Evolutionary conservation across 2,797 vertebrate species (phyloP), one percentile per base, ranked within the genome.

Genomic region (Enteromius mattozi): DNA sequence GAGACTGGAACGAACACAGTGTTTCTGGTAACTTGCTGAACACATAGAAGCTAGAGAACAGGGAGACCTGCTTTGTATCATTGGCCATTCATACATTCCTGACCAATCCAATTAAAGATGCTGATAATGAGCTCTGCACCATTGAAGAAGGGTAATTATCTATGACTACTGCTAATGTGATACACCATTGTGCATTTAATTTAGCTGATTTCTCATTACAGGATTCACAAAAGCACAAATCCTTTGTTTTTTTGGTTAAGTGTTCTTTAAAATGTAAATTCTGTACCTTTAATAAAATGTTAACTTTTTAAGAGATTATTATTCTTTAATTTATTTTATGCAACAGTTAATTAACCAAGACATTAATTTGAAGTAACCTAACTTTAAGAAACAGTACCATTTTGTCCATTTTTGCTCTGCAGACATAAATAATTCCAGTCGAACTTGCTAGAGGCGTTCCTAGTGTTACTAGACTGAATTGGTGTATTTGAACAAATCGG

Each of bases 1-100:
- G 61, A 76, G 71, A 40, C 24, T n/a, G 6, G 27, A 47, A 54
- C 47, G 14, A 72, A 51, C 42, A 54, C 69, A 12, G 42, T 66
- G 59, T 51, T 82, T 75, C 30, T 68, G 63, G 63, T 5, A 66
- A 66, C 63, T 51, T 66, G 78, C 78, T 80, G 19, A 66, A 49
- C 27, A 35, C 42, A 33, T 63, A 82, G 42, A 37, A 75, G 30
- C 42, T 66, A 24, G 16, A 51, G 21, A 83, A 68, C 16, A 68
- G 2, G 21, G 24, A 76, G 59, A 66, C 59, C 6, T 33, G 47
- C 61, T 37, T 40, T 66, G 42, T 69, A 54, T 76, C 47, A 66
- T 9, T 76, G 71, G 59, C 33, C 42, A 42, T 66, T 83, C 35
- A 68, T 27, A 83, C n/a, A 42, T 21, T 83, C 21, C 35, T 54